Conservation (phyloP, 2,888 invertebrate genomes). For the Trimorus sp. region DNA sequence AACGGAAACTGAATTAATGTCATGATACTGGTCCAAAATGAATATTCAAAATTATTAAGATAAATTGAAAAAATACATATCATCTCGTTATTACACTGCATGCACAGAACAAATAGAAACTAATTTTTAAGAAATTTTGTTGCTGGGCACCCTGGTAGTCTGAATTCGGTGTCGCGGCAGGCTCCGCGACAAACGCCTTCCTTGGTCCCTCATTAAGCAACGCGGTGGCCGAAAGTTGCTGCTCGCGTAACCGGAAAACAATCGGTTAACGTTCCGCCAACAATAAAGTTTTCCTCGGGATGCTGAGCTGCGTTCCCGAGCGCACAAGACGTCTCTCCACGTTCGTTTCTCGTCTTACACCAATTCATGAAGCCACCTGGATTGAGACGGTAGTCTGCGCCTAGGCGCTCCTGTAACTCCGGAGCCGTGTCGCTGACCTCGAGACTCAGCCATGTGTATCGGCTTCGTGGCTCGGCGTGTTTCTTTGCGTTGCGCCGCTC, state of each 20-base stretch:
- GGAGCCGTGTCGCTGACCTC: conserved; percentile 80
- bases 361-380: conserved; percentile 78
- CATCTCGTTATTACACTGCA: no score
- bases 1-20: no score
- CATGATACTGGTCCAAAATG: no score
- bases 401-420: conserved; percentile 81
- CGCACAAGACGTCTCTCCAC: conserved; percentile 63
- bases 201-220: conserved; percentile 17
- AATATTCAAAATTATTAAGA: no score
- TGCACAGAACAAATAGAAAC: no score
- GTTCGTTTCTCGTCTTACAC: conserved; percentile 74
- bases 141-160: no score
- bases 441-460: conserved; percentile 81
- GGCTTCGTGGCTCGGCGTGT: conserved; percentile 74
- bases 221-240: conserved; percentile 39
- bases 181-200: no score
- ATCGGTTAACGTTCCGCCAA: conserved; percentile 54
- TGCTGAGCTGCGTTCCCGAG: conserved; percentile 58
- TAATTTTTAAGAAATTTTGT: no score
- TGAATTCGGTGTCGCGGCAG: no score
- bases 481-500: conserved; percentile 70
- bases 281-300: conserved; percentile 62
- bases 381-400: conserved; percentile 72
- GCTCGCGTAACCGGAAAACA: conserved; percentile 59
- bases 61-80: no score